Conservation (phyloP, 2,888 invertebrate species). For the Sipha maydis region DNA sequence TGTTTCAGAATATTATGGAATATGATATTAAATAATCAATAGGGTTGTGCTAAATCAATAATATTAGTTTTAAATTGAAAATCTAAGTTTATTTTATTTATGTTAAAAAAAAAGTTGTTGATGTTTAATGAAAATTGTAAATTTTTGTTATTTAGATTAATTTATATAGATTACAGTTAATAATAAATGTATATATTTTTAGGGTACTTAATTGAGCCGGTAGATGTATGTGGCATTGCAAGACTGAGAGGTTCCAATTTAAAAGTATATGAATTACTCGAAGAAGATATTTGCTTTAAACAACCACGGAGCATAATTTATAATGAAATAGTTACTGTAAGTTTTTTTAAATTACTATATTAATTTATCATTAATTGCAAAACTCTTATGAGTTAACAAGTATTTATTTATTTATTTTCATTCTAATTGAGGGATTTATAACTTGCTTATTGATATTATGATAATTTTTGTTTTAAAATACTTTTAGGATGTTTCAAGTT, state of each 20-base stretch:
- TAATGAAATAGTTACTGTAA: slow-evolving; percentile 63
- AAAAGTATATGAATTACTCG: slow-evolving; percentile 51
- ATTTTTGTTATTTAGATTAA: neutral
- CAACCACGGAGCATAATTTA: slow-evolving; percentile 56
- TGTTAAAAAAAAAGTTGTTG: too few species aligned
- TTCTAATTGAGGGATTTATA: too few species aligned
- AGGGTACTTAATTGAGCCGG: slow-evolving; percentile 54
- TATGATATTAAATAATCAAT: neutral
- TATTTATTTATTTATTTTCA: slow-evolving; percentile 7
- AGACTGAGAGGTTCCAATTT: slow-evolving; percentile 53
- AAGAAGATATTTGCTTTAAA: slow-evolving; percentile 58
- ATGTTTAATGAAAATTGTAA: too few species aligned
- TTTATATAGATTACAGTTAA: neutral
- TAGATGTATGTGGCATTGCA: slow-evolving; percentile 58
- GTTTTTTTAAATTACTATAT: slow-evolving; percentile 1
- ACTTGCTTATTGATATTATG: too few species aligned
- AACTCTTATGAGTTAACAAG: neutral
- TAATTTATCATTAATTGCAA: neutral
- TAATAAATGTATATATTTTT: neutral
- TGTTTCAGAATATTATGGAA: too few species aligned
- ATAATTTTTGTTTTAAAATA: too few species aligned
- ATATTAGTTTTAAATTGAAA: neutral
- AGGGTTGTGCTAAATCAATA: neutral
- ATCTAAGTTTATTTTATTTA: too few species aligned
- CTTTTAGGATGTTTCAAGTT: slow-evolving; percentile 71